phyloP scores from a whole-genome alignment of 2,113 vertebrate genomes.

The Chloroceryle aenea region DNA sequence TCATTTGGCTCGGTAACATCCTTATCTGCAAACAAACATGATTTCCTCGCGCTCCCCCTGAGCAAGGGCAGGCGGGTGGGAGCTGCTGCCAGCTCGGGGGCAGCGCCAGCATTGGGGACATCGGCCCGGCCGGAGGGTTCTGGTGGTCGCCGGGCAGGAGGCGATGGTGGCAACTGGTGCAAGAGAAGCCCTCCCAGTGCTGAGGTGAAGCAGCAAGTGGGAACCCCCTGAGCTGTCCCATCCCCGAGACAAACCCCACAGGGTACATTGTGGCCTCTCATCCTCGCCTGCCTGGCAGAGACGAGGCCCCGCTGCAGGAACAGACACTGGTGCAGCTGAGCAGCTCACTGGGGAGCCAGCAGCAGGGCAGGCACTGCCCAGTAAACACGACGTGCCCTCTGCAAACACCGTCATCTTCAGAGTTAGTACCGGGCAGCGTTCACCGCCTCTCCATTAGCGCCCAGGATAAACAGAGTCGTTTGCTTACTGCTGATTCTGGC shows the following conservation, averaged over 20 bases:
- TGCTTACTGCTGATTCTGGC: conserved; percentile 53
- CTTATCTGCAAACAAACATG: neutral
- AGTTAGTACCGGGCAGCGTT: conserved; percentile 6
- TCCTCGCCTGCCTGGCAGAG: neutral
- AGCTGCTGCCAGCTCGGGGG: neutral
- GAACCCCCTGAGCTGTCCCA: neutral
- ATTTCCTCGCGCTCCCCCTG: neutral
- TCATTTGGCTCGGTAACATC: neutral
- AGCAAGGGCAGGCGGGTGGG: neutral
- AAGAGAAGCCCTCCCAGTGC: accelerated
- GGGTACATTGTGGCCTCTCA: accelerated
- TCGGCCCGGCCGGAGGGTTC: accelerated
- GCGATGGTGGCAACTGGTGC: accelerated
- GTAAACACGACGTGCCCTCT: neutral
- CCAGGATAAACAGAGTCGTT: conserved; percentile 67
- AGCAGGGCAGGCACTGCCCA: neutral
- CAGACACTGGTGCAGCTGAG: accelerated
- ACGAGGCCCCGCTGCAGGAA: accelerated
- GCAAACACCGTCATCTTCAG: conserved; percentile 40
- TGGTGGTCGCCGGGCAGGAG: neutral
- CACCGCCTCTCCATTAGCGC: conserved; percentile 63
- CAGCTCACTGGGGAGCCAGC: neutral
- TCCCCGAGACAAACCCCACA: neutral
- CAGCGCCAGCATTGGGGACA: accelerated
- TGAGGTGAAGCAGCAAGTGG: neutral